Base-by-base conservation (phyloP, 2,888 invertebrate genomes). In the Trachelus troglodyta region DNA sequence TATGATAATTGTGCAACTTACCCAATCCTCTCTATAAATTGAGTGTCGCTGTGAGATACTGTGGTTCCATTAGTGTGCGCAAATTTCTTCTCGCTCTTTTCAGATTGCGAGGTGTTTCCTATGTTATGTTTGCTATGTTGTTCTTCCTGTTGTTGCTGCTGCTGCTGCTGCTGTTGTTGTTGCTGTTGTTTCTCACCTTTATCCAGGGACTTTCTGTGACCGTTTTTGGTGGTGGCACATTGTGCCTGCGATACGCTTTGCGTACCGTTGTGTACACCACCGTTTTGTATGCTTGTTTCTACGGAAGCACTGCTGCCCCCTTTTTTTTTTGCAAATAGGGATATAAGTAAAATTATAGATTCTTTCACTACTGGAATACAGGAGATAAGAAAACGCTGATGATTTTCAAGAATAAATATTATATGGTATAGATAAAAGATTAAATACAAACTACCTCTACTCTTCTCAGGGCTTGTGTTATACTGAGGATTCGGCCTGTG, bases 141-240 rank as follows among this genome's bases (percentile, higher is more conserved):
- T 69, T 91, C 90, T 80, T 92, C 90, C 23, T 56, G 56, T 23
- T 56, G 56, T 9, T 56, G 56, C 1, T 34, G 34, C 0, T 34
- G 34, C 1, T 56, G 56, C 1, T 56, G 56, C 75, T 79, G 37
- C 34, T 35, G 75, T 30, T 69, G 76, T 69, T 76, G 34, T 73
- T 31, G 69, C 12, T 56, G 56, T 0, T 56, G 79, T 79, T 91
- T 92, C 78, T 92, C 92, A 79, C 91, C 91, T 87, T 93, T 93
- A 79, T 93, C 93, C 77, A 92, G 86, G 68, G 92, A 93, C 87
- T 94, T 94, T 90, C 93, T 93, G 88, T 93, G 93, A 89, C 92
- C 92, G 88, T 92, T 93, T 89, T 92, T 93, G 74, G 90, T 90
- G 79, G 87, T 84, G 76, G 87, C 82, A 83, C 81, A 90, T 83